Evolutionary conservation across 2,888 invertebrate genomes (phyloP).

Genomic region (Malacosoma neustria): DNA sequence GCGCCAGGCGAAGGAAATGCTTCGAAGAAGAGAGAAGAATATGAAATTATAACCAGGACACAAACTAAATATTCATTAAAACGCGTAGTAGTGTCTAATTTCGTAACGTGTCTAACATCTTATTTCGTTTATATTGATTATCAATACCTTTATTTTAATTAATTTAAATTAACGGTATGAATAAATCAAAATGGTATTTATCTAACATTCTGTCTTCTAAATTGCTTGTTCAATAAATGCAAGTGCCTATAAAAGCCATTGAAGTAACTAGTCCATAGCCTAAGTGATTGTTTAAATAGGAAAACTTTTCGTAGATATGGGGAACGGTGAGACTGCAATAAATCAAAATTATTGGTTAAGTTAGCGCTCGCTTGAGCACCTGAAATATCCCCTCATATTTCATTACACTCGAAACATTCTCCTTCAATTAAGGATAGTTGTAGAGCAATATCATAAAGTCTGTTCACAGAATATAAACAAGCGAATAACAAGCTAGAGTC

Average conservation of each 20-base stretch:
- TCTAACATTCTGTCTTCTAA: too few species aligned
- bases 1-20: too few species aligned
- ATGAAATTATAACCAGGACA: too few species aligned
- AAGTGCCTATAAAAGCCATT: neutral
- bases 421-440: slow-evolving; percentile 32
- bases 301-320: slow-evolving; percentile 42
- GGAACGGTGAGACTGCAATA: slow-evolving; percentile 38
- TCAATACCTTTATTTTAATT: too few species aligned
- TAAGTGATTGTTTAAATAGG: slow-evolving; percentile 38
- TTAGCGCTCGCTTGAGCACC: slow-evolving; percentile 39
- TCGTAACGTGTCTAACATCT: too few species aligned
- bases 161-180: too few species aligned
- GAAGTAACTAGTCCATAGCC: slow-evolving; percentile 2
- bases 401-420: slow-evolving; percentile 38
- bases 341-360: slow-evolving; percentile 57
- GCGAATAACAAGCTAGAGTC: neutral
- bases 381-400: slow-evolving; percentile 44
- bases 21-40: too few species aligned
- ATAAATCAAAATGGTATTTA: too few species aligned
- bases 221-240: too few species aligned
- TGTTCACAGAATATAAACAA: neutral
- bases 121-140: too few species aligned
- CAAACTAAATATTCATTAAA: too few species aligned
- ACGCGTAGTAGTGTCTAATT: too few species aligned
- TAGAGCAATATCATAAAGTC: neutral